phyloP scores from a whole-genome alignment of 1,140 invertebrate species.

The Ooceraea biroi region DNA sequence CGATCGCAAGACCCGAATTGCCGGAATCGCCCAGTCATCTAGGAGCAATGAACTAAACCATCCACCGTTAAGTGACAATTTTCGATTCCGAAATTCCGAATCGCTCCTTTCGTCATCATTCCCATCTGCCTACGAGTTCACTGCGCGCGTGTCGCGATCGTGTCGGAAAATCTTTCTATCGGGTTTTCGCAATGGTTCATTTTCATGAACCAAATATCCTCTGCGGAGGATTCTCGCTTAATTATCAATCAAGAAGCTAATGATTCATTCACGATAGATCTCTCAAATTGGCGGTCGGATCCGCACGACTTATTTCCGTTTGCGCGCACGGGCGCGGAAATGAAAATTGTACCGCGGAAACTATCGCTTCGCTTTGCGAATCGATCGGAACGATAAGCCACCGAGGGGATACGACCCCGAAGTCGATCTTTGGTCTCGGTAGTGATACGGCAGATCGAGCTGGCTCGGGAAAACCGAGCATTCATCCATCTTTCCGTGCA shows the following conservation, averaged over 20 bases:
- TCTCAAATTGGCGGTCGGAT: background rate
- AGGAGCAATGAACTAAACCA: conserved; percentile 49
- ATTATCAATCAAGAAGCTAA: background rate
- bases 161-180: background rate
- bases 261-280: background rate
- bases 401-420: conserved; percentile 11
- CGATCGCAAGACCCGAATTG: background rate
- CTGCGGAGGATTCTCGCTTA: background rate
- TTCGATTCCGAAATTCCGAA: conserved; percentile 26
- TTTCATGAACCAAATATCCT: too few relatives aligned
- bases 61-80: conserved; percentile 37
- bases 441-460: conserved; percentile 26
- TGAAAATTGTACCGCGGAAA: conserved; percentile 31
- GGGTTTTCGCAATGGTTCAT: too few relatives aligned
- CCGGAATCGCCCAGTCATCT: conserved; percentile 1
- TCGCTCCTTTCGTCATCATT: background rate
- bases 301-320: conserved; percentile 30
- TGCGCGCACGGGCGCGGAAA: conserved; percentile 30
- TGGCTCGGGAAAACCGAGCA: conserved; percentile 9
- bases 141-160: background rate
- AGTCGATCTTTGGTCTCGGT: conserved; percentile 17
- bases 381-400: conserved; percentile 36
- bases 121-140: too few relatives aligned
- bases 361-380: conserved; percentile 16
- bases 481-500: conserved; percentile 36